phyloP scores from a whole-genome alignment of 2,797 vertebrate species.

The Simalia tracyae region DNA sequence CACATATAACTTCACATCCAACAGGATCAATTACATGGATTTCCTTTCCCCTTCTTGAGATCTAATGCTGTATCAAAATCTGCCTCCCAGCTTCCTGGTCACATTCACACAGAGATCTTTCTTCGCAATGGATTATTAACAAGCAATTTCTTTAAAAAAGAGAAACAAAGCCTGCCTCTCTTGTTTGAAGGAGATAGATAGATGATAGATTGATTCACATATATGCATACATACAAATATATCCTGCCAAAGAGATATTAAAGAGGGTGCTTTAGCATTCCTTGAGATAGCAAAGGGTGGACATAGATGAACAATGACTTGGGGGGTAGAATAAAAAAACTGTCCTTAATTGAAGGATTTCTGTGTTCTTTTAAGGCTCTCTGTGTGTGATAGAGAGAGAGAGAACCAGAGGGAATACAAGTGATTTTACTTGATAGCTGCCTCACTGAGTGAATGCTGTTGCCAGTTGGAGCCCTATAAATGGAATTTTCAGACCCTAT shows the following conservation, averaged over 20 bases:
- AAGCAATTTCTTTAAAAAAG: background rate
- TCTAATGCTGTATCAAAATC: background rate
- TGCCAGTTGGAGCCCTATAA: constrained; percentile 10
- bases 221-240: background rate
- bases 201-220: background rate
- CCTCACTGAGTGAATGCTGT: background rate
- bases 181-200: background rate
- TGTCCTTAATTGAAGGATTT: background rate
- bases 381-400: background rate
- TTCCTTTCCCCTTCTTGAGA: background rate
- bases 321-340: background rate
- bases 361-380: background rate
- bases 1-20: background rate
- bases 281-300: background rate
- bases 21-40: background rate
- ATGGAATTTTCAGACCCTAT: constrained; percentile 41
- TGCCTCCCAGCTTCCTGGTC: background rate
- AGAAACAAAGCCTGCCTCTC: background rate
- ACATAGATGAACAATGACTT: background rate
- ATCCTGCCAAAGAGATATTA: background rate
- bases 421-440: background rate
- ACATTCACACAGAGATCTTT: background rate
- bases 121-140: background rate
- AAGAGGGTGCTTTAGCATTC: background rate
- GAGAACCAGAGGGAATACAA: background rate